Conservation (phyloP, 2,113 vertebrate species). For the Struthio camelus region DNA sequence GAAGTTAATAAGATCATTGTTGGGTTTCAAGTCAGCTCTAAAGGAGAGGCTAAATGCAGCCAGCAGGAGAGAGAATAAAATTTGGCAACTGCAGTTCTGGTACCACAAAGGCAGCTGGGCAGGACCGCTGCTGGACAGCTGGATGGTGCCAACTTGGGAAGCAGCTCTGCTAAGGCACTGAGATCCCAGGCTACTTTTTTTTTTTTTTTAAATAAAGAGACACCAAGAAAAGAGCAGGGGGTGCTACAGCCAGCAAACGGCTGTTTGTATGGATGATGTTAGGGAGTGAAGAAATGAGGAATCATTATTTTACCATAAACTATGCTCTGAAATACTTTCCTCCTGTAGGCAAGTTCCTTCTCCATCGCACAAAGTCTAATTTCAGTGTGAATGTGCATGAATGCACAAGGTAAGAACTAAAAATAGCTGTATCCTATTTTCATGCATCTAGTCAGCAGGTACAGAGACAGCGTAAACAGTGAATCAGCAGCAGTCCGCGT, state of each 20-base stretch:
- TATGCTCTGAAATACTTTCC: not conserved
- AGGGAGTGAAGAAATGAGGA: not conserved
- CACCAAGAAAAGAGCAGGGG: not conserved
- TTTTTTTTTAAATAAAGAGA: not conserved
- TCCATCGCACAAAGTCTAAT: slow-evolving; percentile 32
- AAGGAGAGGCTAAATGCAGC: not conserved
- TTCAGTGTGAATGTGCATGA: not conserved
- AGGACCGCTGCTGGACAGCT: accelerated
- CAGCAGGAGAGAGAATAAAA: not conserved
- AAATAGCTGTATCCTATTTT: slow-evolving; percentile 59
- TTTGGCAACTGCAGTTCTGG: not conserved
- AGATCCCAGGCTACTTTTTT: accelerated
- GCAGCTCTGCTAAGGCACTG: not conserved
- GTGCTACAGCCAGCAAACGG: not conserved
- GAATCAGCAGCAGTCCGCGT: slow-evolving; percentile 33
- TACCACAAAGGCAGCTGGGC: not conserved
- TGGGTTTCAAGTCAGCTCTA: not conserved
- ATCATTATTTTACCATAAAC: not conserved
- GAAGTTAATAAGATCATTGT: not conserved
- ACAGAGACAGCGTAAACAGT: slow-evolving; percentile 37
- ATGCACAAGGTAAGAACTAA: slow-evolving; percentile 57
- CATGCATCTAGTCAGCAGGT: slow-evolving; percentile 40
- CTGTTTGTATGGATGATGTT: not conserved
- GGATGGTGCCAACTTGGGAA: accelerated
- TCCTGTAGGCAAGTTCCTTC: not conserved